These are phyloP conservation scores for Charaxes varanes DNA, from an alignment of 1,140 invertebrate genomes.

Conservation along the genomic window DNA sequence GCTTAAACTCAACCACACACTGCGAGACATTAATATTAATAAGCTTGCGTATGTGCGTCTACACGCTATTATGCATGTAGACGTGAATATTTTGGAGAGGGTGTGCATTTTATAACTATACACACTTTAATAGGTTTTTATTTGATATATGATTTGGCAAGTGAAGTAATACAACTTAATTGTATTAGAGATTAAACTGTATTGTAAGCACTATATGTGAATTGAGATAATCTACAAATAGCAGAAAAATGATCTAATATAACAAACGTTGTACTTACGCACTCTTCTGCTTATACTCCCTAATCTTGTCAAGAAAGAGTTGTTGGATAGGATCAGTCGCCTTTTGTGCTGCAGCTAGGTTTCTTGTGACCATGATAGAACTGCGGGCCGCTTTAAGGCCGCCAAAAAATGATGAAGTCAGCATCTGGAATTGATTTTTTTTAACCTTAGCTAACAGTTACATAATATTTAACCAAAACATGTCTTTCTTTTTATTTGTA, in stretches of 20 bases:
- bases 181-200: no score
- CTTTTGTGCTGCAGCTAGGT: slow-evolving; percentile 82
- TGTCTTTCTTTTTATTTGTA: slow-evolving; percentile 2
- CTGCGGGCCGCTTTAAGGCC: slow-evolving; percentile 46
- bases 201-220: no score
- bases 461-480: slow-evolving; percentile 39
- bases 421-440: slow-evolving; percentile 58
- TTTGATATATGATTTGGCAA: no score
- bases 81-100: no score
- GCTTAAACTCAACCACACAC: no score
- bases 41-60: no score
- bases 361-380: slow-evolving; percentile 74
- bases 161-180: no score
- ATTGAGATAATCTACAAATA: no score
- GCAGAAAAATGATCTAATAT: background rate
- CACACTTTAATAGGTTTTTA: no score
- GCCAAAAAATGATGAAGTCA: slow-evolving; percentile 50
- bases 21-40: no score
- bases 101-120: no score
- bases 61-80: no score
- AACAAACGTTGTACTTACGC: slow-evolving; percentile 37
- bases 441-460: slow-evolving; percentile 59
- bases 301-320: slow-evolving; percentile 93
- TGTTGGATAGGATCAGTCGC: slow-evolving; percentile 93
- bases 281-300: slow-evolving; percentile 85